Evolutionary conservation across 2,888 invertebrate genomes (phyloP), one percentile per base, ranked within the genome.

Genomic region (Isoperla grammatica): DNA sequence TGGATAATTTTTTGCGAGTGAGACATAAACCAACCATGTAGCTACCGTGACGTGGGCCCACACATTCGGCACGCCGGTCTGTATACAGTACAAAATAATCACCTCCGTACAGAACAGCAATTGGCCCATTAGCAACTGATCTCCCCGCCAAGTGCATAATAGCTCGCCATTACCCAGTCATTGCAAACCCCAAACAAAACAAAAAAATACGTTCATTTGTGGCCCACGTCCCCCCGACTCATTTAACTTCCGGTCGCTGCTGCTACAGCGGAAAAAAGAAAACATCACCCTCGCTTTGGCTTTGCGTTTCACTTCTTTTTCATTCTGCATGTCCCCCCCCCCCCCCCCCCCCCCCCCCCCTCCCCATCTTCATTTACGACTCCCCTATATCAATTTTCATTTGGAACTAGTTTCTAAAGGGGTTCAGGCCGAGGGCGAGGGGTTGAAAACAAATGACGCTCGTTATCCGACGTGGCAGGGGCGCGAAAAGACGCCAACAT

Each of bases 311-410:
- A 49, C 35, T 61, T 54, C 40, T 55, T 58, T 61, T 58, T 58
- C 54, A 56, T 49, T 56, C 29, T 19, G 40, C 55, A 54, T 35
- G 23, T 37, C 45, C 39, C 56, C n/a, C n/a, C n/a, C n/a, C n/a
- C n/a, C n/a, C n/a, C n/a, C n/a, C n/a, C n/a, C n/a, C n/a, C n/a
- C n/a, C n/a, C n/a, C n/a, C n/a, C n/a, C n/a, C n/a, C n/a, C n/a
- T n/a, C n/a, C 12, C 35, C 55, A 56, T 57, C 59, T 60, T 62
- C 62, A 62, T 59, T 62, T 59, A 45, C 22, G 54, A 42, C 60
- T 57, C 62, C 60, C 57, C 62, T 57, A 60, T 62, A 62, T 62
- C 62, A 62, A 62, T 62, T 62, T 62, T 62, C 62, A 62, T 62
- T 62, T 62, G 56, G 59, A 48, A 57, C 59, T 48, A 35, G 57